Conservation (phyloP, 1,140 invertebrate species). For the Rhyacophila brunnea region DNA sequence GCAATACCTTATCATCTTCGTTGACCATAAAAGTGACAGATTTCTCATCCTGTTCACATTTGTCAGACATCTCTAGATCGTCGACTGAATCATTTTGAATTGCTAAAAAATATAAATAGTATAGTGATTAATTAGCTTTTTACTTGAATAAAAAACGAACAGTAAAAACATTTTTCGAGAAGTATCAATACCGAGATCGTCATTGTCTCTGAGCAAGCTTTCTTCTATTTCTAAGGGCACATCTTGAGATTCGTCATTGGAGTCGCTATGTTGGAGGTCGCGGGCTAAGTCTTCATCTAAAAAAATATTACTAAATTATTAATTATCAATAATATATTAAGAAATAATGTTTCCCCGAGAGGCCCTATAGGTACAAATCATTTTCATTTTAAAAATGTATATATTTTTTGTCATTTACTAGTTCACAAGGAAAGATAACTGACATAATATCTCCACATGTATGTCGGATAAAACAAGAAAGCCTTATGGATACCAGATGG, state of each 20-base stretch:
- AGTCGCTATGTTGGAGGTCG: conserved; percentile 52
- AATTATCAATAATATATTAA: no score
- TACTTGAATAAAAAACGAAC: not conserved
- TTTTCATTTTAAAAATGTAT: no score
- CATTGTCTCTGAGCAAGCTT: conserved; percentile 44
- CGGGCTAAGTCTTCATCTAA: conserved; percentile 47
- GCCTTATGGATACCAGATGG: no score
- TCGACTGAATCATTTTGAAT: conserved; percentile 13
- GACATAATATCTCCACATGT: no score
- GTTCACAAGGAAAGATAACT: no score
- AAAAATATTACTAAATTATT: no score
- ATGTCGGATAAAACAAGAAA: no score
- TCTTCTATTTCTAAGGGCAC: conserved; percentile 52
- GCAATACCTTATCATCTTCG: conserved; percentile 41
- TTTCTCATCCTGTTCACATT: conserved; percentile 33
- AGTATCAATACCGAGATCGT: conserved; percentile 3
- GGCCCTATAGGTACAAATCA: no score
- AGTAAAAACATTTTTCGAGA: not conserved
- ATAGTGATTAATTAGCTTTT: not conserved
- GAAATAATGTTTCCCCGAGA: no score
- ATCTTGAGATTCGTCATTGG: conserved; percentile 51
- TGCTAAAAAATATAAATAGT: not conserved
- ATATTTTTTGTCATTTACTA: no score
- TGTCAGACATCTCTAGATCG: conserved; percentile 23
- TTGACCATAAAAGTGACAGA: conserved; percentile 37